phyloP scores from a whole-genome alignment of 2,797 vertebrate genomes.

The Pseudochaenichthys georgianus region DNA sequence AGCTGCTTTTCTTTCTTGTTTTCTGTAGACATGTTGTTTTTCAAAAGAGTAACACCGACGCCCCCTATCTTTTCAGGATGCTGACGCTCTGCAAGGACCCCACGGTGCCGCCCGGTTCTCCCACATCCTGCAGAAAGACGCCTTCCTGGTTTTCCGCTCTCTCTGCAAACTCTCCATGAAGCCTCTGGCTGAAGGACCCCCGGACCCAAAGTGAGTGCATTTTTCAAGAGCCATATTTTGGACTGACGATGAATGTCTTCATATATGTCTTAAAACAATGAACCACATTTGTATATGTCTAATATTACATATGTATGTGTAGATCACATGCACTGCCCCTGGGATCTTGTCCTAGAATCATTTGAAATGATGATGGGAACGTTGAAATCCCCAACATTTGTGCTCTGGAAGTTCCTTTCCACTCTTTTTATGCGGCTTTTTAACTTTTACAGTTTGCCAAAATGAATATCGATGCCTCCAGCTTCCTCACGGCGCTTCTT shows the following conservation, averaged over 20 bases:
- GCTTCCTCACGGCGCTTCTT: neutral
- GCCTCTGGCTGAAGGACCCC: slow-evolving; percentile 94
- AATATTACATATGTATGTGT: too few species aligned
- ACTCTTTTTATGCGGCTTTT: neutral
- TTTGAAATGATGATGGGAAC: neutral
- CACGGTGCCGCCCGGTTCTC: slow-evolving; percentile 90
- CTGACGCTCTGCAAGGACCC: slow-evolving; percentile 87
- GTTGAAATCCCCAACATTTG: too few species aligned
- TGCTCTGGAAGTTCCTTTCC: too few species aligned
- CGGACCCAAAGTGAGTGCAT: slow-evolving; percentile 92
- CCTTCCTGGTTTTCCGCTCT: slow-evolving; percentile 96
- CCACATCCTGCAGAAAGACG: slow-evolving; percentile 96
- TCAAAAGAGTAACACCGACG: neutral
- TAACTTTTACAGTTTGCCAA: neutral
- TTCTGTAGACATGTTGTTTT: neutral
- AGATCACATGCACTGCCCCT: too few species aligned
- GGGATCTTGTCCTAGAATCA: neutral
- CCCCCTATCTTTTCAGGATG: slow-evolving; percentile 83
- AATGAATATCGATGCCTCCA: neutral
- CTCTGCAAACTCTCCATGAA: slow-evolving; percentile 99
- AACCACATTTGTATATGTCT: too few species aligned
- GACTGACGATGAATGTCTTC: too few species aligned
- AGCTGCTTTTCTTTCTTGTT: neutral
- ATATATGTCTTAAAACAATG: too few species aligned
- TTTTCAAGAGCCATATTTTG: too few species aligned